Evolutionary conservation across 1,140 invertebrate species (phyloP).

Genomic region (Magallana ariakensis): DNA sequence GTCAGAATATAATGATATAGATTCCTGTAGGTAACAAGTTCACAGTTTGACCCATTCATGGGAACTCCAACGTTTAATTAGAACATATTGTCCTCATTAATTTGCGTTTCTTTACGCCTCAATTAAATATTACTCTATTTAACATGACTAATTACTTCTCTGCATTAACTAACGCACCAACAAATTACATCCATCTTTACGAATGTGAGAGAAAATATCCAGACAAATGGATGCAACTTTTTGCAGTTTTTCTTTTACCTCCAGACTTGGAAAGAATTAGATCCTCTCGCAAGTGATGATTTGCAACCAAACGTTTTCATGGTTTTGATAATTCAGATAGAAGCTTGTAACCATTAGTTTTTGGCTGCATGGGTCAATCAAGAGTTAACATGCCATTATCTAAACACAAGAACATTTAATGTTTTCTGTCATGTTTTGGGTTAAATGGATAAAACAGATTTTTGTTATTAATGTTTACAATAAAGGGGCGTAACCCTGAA

Average conservation of each 20-base stretch:
- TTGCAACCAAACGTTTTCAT: not conserved
- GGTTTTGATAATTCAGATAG: not conserved
- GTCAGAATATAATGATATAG: not conserved
- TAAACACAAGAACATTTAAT: not conserved
- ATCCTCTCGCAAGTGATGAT: not conserved
- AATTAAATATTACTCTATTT: not conserved
- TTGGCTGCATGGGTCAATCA: not conserved
- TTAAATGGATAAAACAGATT: not conserved
- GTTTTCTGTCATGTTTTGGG: not conserved
- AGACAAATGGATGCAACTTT: not conserved
- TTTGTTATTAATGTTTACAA: not conserved
- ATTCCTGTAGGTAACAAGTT: not conserved
- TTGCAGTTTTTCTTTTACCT: not conserved
- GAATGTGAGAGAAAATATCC: not conserved
- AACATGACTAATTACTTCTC: not conserved
- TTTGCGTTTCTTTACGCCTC: not conserved
- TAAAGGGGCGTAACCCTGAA: not conserved
- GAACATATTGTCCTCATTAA: not conserved
- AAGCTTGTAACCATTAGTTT: not conserved
- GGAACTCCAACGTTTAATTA: not conserved
- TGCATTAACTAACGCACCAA: not conserved
- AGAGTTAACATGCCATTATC: not conserved
- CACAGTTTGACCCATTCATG: not conserved
- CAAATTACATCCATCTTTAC: no score
- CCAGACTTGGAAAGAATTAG: constrained; percentile 12